These are phyloP conservation scores for Columba guinea DNA, from an alignment of 2,797 vertebrate genomes.

Conservation along the genomic window DNA sequence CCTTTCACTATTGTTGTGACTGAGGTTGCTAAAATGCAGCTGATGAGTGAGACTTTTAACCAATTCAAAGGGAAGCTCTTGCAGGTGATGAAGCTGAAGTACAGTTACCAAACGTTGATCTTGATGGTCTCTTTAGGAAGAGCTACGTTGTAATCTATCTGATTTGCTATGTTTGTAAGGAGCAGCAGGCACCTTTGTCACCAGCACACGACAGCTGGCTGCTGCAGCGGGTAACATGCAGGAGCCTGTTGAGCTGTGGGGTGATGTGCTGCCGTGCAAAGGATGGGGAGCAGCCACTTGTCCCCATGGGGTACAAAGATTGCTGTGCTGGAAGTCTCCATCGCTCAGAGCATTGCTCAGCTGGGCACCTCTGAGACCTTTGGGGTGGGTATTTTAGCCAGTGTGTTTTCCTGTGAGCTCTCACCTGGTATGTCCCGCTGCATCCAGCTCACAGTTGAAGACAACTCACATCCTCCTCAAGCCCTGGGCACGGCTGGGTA, in stretches of 20 bases:
- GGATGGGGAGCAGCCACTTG: not conserved
- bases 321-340: not conserved
- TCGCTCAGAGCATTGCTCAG: not conserved
- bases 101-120: not conserved
- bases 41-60: not conserved
- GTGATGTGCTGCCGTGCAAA: fast-evolving
- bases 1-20: not conserved
- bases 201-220: fast-evolving
- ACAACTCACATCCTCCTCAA: fast-evolving
- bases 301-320: too few species aligned
- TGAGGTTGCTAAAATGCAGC: not conserved
- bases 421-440: not conserved
- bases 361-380: not conserved
- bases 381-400: not conserved
- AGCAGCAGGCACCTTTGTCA: not conserved
- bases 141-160: not conserved
- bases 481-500: not conserved
- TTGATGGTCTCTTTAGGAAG: not conserved
- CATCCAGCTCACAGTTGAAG: not conserved
- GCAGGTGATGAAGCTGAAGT: not conserved
- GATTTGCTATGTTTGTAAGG: not conserved
- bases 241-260: not conserved
- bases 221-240: not conserved
- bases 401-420: not conserved
- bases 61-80: not conserved